Evolutionary conservation across 2,888 invertebrate species (phyloP).

Genomic region (Onthophagus sagittarius): DNA sequence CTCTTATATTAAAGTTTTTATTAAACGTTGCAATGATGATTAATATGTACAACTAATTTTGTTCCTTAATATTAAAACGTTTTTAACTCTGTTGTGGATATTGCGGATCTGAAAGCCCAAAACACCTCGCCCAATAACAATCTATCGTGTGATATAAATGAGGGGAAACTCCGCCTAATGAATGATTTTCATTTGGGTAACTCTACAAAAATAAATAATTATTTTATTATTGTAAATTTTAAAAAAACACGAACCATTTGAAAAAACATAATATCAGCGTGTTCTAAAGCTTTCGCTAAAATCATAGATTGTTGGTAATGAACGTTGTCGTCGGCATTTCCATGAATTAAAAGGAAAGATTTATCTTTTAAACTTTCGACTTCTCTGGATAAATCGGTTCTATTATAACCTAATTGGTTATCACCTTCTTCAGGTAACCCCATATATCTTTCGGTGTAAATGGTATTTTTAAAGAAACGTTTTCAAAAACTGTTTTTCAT

Average conservation of each 20-base stretch:
- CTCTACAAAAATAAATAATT: conserved; percentile 54
- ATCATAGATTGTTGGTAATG: conserved; percentile 81
- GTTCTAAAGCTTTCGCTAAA: conserved; percentile 71
- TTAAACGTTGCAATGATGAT: too few species aligned
- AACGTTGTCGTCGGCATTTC: conserved; percentile 88
- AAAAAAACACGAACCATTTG: too few species aligned
- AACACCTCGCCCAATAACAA: conserved; percentile 54
- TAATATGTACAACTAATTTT: too few species aligned
- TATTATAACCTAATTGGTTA: conserved; percentile 69
- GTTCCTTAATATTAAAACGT: background rate
- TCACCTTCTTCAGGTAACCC: conserved; percentile 68
- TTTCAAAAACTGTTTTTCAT: background rate
- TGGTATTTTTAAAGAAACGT: conserved; percentile 65
- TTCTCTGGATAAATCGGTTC: conserved; percentile 65
- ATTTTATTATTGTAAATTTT: background rate
- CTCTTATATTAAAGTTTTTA: too few species aligned
- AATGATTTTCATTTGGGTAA: conserved; percentile 84
- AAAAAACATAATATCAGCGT: conserved; percentile 73
- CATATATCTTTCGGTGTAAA: conserved; percentile 94
- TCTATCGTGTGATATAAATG: conserved; percentile 84
- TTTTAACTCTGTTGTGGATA: background rate
- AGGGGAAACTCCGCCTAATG: conserved; percentile 62
- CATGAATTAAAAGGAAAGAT: conserved; percentile 79
- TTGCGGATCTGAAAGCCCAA: conserved; percentile 20
- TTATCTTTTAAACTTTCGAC: conserved; percentile 66